Conservation (phyloP, 2,797 vertebrate species). For the Anabacerthia variegaticeps region DNA sequence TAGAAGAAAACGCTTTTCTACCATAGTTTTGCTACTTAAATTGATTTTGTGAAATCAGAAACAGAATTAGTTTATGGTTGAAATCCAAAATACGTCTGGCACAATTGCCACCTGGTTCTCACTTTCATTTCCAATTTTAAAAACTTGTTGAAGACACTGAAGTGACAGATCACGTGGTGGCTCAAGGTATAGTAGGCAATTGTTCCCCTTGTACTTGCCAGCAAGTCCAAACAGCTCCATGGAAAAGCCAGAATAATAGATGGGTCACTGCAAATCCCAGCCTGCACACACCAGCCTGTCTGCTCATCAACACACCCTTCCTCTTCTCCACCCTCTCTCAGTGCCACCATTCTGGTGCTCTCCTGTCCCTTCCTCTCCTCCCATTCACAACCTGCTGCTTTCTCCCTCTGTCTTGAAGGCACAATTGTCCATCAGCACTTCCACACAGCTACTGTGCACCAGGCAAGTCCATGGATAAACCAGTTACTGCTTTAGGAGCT, state of each 20-base stretch:
- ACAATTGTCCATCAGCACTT: background rate
- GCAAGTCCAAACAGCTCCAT: background rate
- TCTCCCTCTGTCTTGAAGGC: background rate
- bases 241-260: background rate
- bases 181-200: background rate
- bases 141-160: background rate
- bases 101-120: background rate
- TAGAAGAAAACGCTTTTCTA: background rate
- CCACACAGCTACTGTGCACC: background rate
- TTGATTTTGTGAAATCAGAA: background rate
- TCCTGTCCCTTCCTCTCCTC: background rate
- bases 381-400: background rate
- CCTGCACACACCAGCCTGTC: background rate
- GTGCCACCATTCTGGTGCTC: background rate
- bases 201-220: background rate
- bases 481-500: background rate
- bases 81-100: background rate
- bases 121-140: background rate
- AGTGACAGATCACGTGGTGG: background rate
- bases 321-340: background rate
- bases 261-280: background rate
- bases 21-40: background rate
- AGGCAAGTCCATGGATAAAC: background rate
- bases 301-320: background rate
- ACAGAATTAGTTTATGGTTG: background rate